Evolutionary conservation across 2,797 vertebrate genomes (phyloP), one percentile per base, ranked within the genome.

Genomic region (Chelmon rostratus): DNA sequence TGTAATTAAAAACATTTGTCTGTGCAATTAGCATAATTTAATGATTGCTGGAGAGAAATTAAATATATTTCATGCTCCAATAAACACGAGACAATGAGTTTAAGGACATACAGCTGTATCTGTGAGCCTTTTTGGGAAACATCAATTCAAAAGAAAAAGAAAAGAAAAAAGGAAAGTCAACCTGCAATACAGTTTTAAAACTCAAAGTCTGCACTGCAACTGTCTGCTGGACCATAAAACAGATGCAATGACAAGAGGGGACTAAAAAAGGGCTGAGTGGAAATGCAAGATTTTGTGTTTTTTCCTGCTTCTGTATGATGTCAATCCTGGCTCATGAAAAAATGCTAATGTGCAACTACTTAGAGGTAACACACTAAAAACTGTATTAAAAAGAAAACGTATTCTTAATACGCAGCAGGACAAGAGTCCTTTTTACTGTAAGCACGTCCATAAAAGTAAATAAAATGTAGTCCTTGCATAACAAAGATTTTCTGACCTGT

Each of bases 11-110:
- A 91, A 90, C 84, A 93, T 88, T 76, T 73, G 63, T 84, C 79
- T 82, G 75, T 74, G 76, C 72, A 89, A 93, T 95, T 92, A 92
- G 76, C 90, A 93, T 93, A 93, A 91, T 88, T 88, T 87, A 94
- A 93, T 91, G 86, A 94, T 91, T 83, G 76, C 89, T 89, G 79
- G 68, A 79, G 88, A 88, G 87, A 88, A 93, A 89, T 89, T 70
- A 85, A 88, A 91, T 80, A 75, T 82, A 79, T 90, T 91, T 90
- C 75, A 84, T 79, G 88, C 88, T 78, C 82, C 84, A 89, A 40
- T 86, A 83, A 90, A 70, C 82, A 80, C 40, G 70, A 89, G 78
- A 89, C 89, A 92, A 85, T 70, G 77, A 52, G 79, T 90, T 87
- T 86, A 73, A 83, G 82, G 83, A 88, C 78, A 64, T 42, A 8